These are phyloP conservation scores for Hemiprocne comata DNA, from an alignment of 2,113 vertebrate genomes.

Conservation along the genomic window DNA sequence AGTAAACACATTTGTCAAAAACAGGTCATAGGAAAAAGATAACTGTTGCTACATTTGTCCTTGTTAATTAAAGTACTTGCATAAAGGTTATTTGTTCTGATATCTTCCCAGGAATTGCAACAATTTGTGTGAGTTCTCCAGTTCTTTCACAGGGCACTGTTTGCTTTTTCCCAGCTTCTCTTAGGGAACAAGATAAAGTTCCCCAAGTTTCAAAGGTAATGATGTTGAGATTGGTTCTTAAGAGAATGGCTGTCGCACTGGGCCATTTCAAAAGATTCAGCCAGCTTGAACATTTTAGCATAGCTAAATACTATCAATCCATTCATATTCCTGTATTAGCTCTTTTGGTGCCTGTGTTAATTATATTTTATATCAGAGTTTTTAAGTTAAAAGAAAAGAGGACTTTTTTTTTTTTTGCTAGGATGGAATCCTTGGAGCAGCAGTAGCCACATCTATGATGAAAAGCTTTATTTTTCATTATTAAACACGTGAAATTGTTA, in stretches of 20 bases:
- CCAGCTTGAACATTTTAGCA: not conserved
- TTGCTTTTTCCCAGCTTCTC: not conserved
- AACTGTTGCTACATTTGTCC: accelerated
- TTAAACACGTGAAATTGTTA: not conserved
- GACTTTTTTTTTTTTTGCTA: not conserved
- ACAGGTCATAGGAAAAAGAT: not conserved
- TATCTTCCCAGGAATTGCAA: not conserved
- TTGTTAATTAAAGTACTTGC: not conserved
- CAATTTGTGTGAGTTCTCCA: not conserved
- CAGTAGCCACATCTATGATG: not conserved
- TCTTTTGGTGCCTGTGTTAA: not conserved
- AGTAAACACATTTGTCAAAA: not conserved
- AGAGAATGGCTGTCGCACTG: not conserved
- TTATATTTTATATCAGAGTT: not conserved
- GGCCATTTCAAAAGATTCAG: not conserved
- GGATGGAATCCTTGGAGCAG: not conserved
- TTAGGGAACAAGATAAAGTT: not conserved
- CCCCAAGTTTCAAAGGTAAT: not conserved
- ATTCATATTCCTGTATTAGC: not conserved
- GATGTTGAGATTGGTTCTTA: not conserved
- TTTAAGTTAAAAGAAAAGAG: not conserved
- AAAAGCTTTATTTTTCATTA: not conserved
- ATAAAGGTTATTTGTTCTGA: not conserved
- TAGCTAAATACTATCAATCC: not conserved
- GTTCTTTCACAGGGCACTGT: not conserved